Evolutionary conservation across 2,888 invertebrate genomes (phyloP).

Genomic region (Platycheirus rosarum): DNA sequence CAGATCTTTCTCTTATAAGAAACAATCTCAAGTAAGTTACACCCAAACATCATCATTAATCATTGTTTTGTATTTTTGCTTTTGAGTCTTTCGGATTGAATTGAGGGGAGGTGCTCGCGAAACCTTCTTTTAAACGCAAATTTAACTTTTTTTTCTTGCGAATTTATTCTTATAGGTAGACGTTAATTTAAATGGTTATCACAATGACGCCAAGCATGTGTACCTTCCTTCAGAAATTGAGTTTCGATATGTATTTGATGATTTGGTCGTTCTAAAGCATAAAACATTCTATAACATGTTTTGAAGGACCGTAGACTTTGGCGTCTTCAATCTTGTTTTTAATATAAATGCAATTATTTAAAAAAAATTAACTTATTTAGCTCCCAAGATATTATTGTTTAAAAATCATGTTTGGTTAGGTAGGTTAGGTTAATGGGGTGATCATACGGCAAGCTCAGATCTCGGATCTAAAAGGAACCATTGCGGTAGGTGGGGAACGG

Average conservation of each 20-base stretch:
- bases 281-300: too few relatives aligned
- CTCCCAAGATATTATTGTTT: too few relatives aligned
- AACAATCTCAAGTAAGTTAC: slow-evolving; percentile 66
- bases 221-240: too few relatives aligned
- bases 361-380: too few relatives aligned
- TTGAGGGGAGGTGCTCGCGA: slow-evolving; percentile 11
- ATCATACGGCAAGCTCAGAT: too few relatives aligned
- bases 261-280: background rate
- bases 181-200: slow-evolving; percentile 7
- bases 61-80: slow-evolving; percentile 37
- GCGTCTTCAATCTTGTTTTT: too few relatives aligned
- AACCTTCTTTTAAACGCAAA: slow-evolving; percentile 10
- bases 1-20: slow-evolving; percentile 28
- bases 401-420: too few relatives aligned
- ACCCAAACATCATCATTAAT: slow-evolving; percentile 72
- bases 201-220: background rate
- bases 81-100: slow-evolving; percentile 7
- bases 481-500: too few relatives aligned
- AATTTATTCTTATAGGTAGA: background rate
- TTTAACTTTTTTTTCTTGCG: background rate
- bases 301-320: too few relatives aligned
- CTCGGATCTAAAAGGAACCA: too few relatives aligned
- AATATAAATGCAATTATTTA: too few relatives aligned
- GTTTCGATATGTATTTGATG: background rate
- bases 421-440: too few relatives aligned